Evolutionary conservation across 2,888 invertebrate species (phyloP).

Genomic region (Coleophora deauratella): DNA sequence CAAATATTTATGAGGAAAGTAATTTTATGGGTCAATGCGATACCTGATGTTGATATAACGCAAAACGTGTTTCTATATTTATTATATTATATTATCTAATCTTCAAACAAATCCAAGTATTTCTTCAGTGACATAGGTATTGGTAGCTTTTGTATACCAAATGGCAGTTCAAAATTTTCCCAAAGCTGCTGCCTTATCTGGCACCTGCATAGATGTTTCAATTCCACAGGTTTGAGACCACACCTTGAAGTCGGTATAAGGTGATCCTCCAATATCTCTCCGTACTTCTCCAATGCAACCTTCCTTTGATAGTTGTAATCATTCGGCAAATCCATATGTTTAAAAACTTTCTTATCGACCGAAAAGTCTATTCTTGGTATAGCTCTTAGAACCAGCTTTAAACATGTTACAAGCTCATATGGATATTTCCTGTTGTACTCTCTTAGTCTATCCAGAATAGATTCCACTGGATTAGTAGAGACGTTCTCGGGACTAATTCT

Average conservation of each 20-base stretch:
- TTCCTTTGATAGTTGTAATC: constrained; percentile 64
- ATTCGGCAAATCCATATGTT: constrained; percentile 44
- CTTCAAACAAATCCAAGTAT: constrained; percentile 83
- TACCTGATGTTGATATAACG: not conserved
- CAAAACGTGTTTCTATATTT: not conserved
- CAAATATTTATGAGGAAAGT: not conserved
- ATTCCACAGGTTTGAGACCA: constrained; percentile 77
- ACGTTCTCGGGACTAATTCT: constrained; percentile 72
- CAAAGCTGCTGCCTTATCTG: constrained; percentile 78
- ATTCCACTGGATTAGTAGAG: constrained; percentile 76
- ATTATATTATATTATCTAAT: constrained; percentile 48
- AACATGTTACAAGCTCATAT: constrained; percentile 79
- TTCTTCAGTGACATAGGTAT: constrained; percentile 78
- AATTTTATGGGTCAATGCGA: not conserved
- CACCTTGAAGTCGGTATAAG: constrained; percentile 76
- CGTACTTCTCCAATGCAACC: constrained; percentile 52
- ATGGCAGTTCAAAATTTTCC: constrained; percentile 81
- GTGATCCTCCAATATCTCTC: constrained; percentile 71
- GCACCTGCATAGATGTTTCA: constrained; percentile 85
- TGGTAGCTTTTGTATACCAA: constrained; percentile 80
- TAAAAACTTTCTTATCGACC: constrained; percentile 40
- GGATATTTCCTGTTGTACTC: constrained; percentile 78
- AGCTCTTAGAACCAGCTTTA: constrained; percentile 79
- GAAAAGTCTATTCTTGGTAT: constrained; percentile 74
- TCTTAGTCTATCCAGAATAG: constrained; percentile 77